Conservation (phyloP, 2,113 vertebrate genomes). For the Lutjanus erythropterus region DNA sequence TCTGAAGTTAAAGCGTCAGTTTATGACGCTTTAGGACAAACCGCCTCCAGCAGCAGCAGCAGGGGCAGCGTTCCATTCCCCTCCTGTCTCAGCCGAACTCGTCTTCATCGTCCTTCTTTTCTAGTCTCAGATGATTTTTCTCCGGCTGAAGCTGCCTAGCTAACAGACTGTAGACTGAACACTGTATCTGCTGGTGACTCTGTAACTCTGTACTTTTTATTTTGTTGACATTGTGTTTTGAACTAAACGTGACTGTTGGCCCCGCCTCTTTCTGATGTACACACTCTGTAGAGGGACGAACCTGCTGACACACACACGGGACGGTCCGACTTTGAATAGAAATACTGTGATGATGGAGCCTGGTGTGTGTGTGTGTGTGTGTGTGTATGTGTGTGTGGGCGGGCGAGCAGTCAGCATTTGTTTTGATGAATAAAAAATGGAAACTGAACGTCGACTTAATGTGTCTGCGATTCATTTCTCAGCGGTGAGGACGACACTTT, state of each 20-base stretch:
- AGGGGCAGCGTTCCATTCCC: constrained; percentile 9
- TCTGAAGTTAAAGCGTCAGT: not conserved
- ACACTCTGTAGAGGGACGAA: constrained; percentile 29
- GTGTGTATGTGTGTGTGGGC: constrained; percentile 28
- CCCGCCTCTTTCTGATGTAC: constrained; percentile 44
- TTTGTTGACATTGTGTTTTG: constrained; percentile 55
- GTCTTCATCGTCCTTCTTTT: not conserved
- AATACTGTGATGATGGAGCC: constrained; percentile 71
- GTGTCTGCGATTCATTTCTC: too few relatives aligned
- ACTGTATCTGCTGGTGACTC: constrained; percentile 67
- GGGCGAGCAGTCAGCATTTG: constrained; percentile 61
- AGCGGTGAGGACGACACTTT: too few relatives aligned
- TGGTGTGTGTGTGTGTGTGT: constrained; percentile 35
- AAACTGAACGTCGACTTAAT: constrained; percentile 13
- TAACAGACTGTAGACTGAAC: constrained; percentile 69
- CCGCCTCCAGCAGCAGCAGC: not conserved
- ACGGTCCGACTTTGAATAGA: constrained; percentile 53
- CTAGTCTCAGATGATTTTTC: constrained; percentile 12
- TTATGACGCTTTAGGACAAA: not conserved
- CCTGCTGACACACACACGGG: constrained; percentile 23
- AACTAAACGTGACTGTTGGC: constrained; percentile 51
- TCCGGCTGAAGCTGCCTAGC: constrained; percentile 57
- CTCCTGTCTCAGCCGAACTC: not conserved
- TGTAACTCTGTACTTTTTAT: constrained; percentile 58
- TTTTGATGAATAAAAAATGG: constrained; percentile 84